A percentile compares a stretch with the other conserved stretches of the same genome.
Conservation (phyloP, 1,140 invertebrate genomes). For the Scaptomyza graminum region DNA sequence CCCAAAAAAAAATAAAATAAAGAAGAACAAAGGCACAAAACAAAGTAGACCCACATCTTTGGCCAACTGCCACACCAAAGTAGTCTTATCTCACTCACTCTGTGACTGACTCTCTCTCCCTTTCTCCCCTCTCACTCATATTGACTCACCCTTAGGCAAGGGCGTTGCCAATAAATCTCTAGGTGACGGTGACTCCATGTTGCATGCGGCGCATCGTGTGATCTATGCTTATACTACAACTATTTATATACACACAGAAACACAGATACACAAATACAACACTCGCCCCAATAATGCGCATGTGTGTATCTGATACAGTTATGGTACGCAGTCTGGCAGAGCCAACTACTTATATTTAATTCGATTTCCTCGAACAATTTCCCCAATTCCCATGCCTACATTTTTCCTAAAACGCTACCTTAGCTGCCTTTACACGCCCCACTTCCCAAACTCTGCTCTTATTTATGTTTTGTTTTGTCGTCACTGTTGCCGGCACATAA, state of each 20-base stretch:
- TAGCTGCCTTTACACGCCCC: background rate
- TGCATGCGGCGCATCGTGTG: conserved; percentile 78
- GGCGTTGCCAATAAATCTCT: conserved; percentile 73
- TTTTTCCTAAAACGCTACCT: conserved; percentile 14
- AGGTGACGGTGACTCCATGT: conserved; percentile 78
- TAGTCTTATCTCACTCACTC: conserved; percentile 23
- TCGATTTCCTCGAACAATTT: conserved; percentile 56
- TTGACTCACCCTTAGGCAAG: conserved; percentile 51
- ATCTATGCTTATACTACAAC: conserved; percentile 82
- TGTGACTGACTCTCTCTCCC: conserved; percentile 2
- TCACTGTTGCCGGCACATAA: conserved; percentile 44
- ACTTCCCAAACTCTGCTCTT: conserved; percentile 25
- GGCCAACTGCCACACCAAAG: conserved; percentile 42
- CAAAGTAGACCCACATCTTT: conserved; percentile 34
- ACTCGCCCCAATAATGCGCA: conserved; percentile 7
- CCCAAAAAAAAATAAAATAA: conserved; percentile 6
- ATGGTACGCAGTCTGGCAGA: background rate
- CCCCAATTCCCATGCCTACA: background rate
- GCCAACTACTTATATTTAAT: conserved; percentile 71
- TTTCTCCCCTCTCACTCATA: conserved; percentile 10
- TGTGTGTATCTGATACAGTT: conserved; percentile 25
- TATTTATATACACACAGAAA: conserved; percentile 53
- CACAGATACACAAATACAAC: conserved; percentile 16
- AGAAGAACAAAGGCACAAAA: background rate
- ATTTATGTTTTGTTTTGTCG: conserved; percentile 74